Percentiles rank a stretch among this genome's conserved stretches.
Conservation (phyloP, 2,797 vertebrate genomes). For the Propithecus deckenii region DNA sequence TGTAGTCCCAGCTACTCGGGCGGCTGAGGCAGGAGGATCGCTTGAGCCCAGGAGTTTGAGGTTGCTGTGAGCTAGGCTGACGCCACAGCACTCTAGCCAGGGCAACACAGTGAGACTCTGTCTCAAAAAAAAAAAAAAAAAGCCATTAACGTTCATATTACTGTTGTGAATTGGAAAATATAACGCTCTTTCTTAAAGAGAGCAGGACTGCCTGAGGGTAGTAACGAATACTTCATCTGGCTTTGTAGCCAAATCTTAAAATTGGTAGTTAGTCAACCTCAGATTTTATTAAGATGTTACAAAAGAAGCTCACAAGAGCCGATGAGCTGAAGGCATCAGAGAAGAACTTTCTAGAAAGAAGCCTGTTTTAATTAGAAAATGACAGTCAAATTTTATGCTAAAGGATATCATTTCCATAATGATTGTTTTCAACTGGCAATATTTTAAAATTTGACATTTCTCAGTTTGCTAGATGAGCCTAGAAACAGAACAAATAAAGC, state of each 20-base stretch:
- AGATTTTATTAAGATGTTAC: constrained; percentile 41
- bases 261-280: constrained; percentile 22
- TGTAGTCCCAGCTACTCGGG: no score
- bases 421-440: background rate
- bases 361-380: constrained; percentile 48
- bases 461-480: background rate
- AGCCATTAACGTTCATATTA: background rate
- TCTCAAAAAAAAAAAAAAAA: no score
- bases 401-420: background rate
- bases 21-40: no score
- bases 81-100: no score
- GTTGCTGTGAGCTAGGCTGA: no score
- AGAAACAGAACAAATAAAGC: background rate
- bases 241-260: constrained; percentile 36
- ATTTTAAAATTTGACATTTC: background rate
- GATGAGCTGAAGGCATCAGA: background rate
- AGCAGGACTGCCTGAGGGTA: background rate
- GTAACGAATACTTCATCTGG: constrained; percentile 36
- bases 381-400: background rate
- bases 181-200: background rate
- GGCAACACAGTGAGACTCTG: no score
- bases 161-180: background rate
- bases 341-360: background rate
- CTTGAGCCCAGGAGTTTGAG: no score
- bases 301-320: background rate